Percentiles rank a stretch among this genome's conserved stretches.
These are phyloP conservation scores for Rafetus swinhoei DNA, from an alignment of 2,113 vertebrate species.

Conservation along the genomic window DNA sequence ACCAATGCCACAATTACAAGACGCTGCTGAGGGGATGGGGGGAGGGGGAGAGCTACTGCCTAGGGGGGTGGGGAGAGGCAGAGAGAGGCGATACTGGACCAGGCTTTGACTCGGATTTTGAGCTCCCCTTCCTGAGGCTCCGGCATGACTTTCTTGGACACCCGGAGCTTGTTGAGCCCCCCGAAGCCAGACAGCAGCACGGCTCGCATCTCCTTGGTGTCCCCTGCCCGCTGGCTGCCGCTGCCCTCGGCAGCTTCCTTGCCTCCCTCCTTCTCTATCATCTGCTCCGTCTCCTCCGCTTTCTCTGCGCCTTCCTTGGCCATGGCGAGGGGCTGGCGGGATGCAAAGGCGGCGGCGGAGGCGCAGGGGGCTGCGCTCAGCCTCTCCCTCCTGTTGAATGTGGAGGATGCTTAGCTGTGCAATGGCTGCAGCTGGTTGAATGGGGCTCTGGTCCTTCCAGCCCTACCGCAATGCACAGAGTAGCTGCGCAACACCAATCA, in stretches of 20 bases:
- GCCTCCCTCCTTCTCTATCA: conserved; percentile 86
- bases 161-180: conserved; percentile 95
- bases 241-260: conserved; percentile 76
- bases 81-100: conserved; percentile 76
- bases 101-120: conserved; percentile 97
- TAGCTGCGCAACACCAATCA: conserved; percentile 54
- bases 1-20: accelerated
- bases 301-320: conserved; percentile 90
- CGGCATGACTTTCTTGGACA: conserved; percentile 91
- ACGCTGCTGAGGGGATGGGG: background rate
- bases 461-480: conserved; percentile 62
- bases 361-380: background rate
- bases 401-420: conserved; percentile 19
- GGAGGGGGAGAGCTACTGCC: background rate
- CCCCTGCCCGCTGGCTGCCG: conserved; percentile 73
- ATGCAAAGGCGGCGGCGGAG: conserved; percentile 5
- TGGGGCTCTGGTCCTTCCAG: conserved; percentile 30
- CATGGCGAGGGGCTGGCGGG: conserved; percentile 76
- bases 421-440: conserved; percentile 71
- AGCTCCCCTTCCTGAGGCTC: conserved; percentile 94
- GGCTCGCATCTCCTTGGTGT: conserved; percentile 93
- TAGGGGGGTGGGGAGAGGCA: background rate
- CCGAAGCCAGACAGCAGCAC: conserved; percentile 93
- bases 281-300: conserved; percentile 92
- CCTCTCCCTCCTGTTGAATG: conserved; percentile 71